Conservation (phyloP, 2,113 vertebrate species). For the Platysteira castanea region DNA sequence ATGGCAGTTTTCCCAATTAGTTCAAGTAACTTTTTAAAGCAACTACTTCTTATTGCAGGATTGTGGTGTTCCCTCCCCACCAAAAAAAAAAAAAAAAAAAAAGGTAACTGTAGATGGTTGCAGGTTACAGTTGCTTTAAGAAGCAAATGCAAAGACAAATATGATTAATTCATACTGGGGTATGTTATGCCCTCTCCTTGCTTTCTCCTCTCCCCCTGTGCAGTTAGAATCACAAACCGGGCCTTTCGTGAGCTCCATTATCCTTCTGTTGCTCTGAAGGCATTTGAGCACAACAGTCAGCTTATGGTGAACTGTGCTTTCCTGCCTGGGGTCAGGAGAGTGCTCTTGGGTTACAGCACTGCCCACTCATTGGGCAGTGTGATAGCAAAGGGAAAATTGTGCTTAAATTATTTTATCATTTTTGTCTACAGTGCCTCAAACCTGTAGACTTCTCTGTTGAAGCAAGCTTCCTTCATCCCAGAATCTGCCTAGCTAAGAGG, state of each 20-base stretch:
- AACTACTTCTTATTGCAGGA: not conserved
- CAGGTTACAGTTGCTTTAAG: not conserved
- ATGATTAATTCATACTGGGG: not conserved
- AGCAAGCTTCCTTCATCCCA: not conserved
- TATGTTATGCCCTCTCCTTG: not conserved
- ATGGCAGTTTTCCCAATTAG: not conserved
- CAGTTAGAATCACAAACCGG: not conserved
- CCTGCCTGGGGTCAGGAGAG: not conserved
- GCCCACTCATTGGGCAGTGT: not conserved
- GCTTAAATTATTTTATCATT: not conserved
- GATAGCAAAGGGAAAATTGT: not conserved
- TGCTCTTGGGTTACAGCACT: not conserved
- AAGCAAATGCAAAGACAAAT: not conserved
- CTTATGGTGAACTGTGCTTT: not conserved
- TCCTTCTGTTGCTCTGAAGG: not conserved
- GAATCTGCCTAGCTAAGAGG: not conserved
- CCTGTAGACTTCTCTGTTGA: accelerated
- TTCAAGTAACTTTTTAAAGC: not conserved
- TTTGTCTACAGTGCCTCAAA: not conserved
- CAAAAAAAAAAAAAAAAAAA: not conserved
- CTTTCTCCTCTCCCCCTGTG: not conserved
- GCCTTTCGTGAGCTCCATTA: not conserved
- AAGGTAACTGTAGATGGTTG: not conserved
- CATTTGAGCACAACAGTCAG: not conserved
- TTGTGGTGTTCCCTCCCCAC: not conserved